A percentile compares a stretch with the other conserved stretches of the same genome.
Evolutionary conservation across 1,140 invertebrate genomes (phyloP).

Genomic region (Tribolium madens): DNA sequence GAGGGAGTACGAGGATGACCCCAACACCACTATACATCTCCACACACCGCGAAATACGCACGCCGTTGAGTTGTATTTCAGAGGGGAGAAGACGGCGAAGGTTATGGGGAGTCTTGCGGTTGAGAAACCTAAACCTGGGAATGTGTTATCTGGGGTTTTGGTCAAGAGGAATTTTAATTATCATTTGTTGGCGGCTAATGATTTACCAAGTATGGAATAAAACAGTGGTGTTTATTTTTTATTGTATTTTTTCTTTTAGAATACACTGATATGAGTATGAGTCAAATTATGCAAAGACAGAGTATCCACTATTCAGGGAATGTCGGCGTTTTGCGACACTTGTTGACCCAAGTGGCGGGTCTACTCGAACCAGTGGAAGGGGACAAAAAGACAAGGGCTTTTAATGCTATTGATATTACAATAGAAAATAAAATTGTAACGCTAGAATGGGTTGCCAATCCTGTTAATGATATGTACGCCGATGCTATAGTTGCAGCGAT

Average conservation of each 20-base stretch:
- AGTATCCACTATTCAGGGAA: constrained; percentile 89
- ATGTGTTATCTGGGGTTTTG: constrained; percentile 90
- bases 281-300: constrained; percentile 90
- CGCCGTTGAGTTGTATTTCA: constrained; percentile 91
- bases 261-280: constrained; percentile 96
- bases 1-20: constrained; percentile 93
- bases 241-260: constrained; percentile 70
- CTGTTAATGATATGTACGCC: constrained; percentile 97
- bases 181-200: constrained; percentile 91
- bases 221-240: not conserved
- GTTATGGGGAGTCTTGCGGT: constrained; percentile 94
- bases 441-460: constrained; percentile 94
- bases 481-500: constrained; percentile 91
- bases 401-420: constrained; percentile 84
- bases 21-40: constrained; percentile 88
- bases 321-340: constrained; percentile 82
- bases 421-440: constrained; percentile 88
- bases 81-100: constrained; percentile 98
- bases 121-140: constrained; percentile 82
- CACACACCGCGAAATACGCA: constrained; percentile 98
- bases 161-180: constrained; percentile 99
- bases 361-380: constrained; percentile 79
- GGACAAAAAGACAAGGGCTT: constrained; percentile 80
- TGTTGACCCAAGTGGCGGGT: constrained; percentile 79
- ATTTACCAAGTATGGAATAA: constrained; percentile 81